Conservation (phyloP, 2,888 invertebrate genomes). For the Scrobipalpa atriplicella region DNA sequence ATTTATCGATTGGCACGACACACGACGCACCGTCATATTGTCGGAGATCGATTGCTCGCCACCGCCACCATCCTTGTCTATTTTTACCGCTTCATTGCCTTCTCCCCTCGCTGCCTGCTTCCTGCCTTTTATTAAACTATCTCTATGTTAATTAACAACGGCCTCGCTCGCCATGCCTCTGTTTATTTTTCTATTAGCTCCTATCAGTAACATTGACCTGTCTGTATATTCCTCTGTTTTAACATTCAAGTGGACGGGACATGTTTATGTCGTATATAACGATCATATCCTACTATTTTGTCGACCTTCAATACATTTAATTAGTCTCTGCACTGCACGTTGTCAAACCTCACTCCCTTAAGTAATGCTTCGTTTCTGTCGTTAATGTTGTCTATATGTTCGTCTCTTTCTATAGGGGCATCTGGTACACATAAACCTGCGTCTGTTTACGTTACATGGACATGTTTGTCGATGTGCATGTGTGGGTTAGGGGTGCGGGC, state of each 20-base stretch:
- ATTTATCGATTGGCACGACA: constrained; percentile 72
- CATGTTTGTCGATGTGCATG: constrained; percentile 46
- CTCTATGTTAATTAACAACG: constrained; percentile 82
- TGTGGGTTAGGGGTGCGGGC: constrained; percentile 71
- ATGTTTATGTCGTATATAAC: constrained; percentile 39
- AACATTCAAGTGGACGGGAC: constrained; percentile 19
- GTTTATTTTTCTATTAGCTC: constrained; percentile 76
- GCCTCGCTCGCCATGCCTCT: constrained; percentile 64
- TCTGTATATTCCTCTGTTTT: constrained; percentile 5
- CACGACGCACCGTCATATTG: constrained; percentile 72
- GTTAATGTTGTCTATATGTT: constrained; percentile 52
- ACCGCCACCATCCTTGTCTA: constrained; percentile 61
- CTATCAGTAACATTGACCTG: constrained; percentile 39
- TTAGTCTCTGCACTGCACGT: constrained; percentile 73
- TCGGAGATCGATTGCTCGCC: constrained; percentile 76
- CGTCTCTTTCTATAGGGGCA: constrained; percentile 77
- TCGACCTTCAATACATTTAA: constrained; percentile 77
- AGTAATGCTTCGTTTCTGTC: constrained; percentile 60
- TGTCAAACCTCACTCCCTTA: constrained; percentile 69
- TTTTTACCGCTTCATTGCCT: constrained; percentile 82
- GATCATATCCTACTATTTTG: constrained; percentile 66
- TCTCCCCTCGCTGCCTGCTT: constrained; percentile 78
- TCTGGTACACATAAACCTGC: constrained; percentile 80
- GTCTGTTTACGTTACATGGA: constrained; percentile 75
- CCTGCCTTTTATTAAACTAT: constrained; percentile 83